Conservation (phyloP, 2,888 invertebrate species). For the Heterodera filipjevi region DNA sequence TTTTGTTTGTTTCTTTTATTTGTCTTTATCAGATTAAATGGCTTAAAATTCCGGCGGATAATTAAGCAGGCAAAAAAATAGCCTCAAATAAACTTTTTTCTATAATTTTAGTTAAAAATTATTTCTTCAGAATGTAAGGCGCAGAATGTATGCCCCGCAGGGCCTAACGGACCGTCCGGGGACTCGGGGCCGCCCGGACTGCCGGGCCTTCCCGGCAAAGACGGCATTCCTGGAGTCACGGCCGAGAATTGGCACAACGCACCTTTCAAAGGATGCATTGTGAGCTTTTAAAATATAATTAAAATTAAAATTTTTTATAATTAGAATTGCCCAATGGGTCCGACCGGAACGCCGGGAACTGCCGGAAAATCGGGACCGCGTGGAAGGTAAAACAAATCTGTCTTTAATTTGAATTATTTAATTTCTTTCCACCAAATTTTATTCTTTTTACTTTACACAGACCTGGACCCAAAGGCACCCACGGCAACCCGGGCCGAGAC, state of each 20-base stretch:
- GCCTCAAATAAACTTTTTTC: too few relatives aligned
- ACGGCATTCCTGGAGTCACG: constrained; percentile 44
- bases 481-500: constrained; percentile 36
- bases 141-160: too few relatives aligned
- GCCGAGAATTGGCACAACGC: constrained; percentile 45
- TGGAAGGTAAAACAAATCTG: constrained; percentile 46
- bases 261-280: constrained; percentile 47
- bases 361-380: constrained; percentile 42
- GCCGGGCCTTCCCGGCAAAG: constrained; percentile 36
- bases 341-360: constrained; percentile 37
- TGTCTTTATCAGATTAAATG: too few relatives aligned
- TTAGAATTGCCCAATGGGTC: constrained; percentile 43
- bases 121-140: too few relatives aligned
- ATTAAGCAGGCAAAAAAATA: too few relatives aligned
- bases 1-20: too few relatives aligned
- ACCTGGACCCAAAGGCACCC: constrained; percentile 47
- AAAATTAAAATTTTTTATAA: background rate
- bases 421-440: too few relatives aligned
- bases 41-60: too few relatives aligned
- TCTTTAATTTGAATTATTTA: too few relatives aligned
- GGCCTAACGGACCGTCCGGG: constrained; percentile 28
- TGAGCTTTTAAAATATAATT: background rate
- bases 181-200: too few relatives aligned
- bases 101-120: too few relatives aligned
- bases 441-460: background rate